Evolutionary conservation across 2,113 vertebrate species (phyloP), one percentile per base, ranked within the genome.

Genomic region (Procavia capensis): DNA sequence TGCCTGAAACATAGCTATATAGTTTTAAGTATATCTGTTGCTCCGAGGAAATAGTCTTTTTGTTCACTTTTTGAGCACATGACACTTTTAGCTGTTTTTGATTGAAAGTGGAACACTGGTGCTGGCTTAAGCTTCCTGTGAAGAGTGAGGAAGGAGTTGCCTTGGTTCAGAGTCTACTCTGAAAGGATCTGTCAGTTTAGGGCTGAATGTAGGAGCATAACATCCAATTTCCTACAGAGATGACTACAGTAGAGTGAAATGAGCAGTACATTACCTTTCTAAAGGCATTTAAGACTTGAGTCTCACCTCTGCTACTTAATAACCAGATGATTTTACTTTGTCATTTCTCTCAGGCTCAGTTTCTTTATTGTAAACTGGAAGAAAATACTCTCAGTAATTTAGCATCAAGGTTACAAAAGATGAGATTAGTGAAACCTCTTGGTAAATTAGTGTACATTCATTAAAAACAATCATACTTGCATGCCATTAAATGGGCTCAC

Each of bases 381-480:
- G 27, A 16, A 90, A 68, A 72, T 90, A 36, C 47, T 80, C 9
- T 94, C 29, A 64, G 5, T 59, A 17, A 84, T 17, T 80, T 89
- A 66, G 2, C 29, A 2, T 85, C 36, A 96, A 43, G 72, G 78
- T 72, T 92, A 9, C 0, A 2, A 90, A 11, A 90, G 20, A 39
- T 45, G 36, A 91, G 9, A 2, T 85, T 81, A 90, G 9, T 90
- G 72, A 90, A 95, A 84, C 3, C 50, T 96, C 50, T 84, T 81
- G 43, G 50, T 78, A 95, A 74, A 78, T 59, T 90, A 45, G 0
- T 72, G 39, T 50, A 27, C 59, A 84, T 0, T 57, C 6, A 34
- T 80, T 36, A 97, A 88, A 39, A 22, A 41, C n/a, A 95, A 34
- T 76, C 92, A 86, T 79, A 63, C 36, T 83, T 85, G 76, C 34